Evolutionary conservation across 2,797 vertebrate species (phyloP), one percentile per base, ranked within the genome.

Genomic region (Percopsis omiscomaycus): DNA sequence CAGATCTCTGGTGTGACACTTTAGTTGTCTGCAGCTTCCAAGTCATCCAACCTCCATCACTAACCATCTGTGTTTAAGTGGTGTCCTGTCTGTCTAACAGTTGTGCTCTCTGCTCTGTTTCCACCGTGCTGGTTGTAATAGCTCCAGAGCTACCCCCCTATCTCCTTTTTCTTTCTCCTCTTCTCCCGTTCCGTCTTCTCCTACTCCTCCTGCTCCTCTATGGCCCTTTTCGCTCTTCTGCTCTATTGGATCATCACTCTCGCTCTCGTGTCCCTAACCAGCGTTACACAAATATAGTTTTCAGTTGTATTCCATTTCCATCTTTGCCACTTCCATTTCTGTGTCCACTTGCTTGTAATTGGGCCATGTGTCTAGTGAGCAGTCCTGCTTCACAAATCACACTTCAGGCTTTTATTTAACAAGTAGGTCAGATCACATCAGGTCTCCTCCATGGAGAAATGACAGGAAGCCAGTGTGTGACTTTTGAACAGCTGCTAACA

Each of bases 21-120:
- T 77, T 71, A 12, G 69, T 77, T 79, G 16, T 78, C 78, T 82
- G 88, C 83, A 71, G 78, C 77, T 78, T 81, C 60, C 55, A 4
- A 56, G 59, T 46, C 37, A 50, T 53, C 13, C 3, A 54, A 30
- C 61, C 53, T 64, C 61, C 64, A 57, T 81, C 71, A 0, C 1
- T 59, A 72, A 67, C 46, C 22, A n/a, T 22, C 27, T 27, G 29
- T 29, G 22, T 54, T 1, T 37, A 8, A 6, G 32, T 5, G 5
- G 55, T 57, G 14, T 15, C 15, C 55, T 37, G 29, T 54, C 42
- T 52, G 62, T 86, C 80, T 85, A 75, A 84, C 77, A 27, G 55
- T 68, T 59, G 37, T 71, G 64, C 13, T 44, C 12, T 75, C 28
- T 76, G 15, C 66, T 62, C 54, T 79, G 4, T 81, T 85, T 53